Evolutionary conservation across 2,797 vertebrate genomes (phyloP), one percentile per base, ranked within the genome.

Genomic region (Alcedo atthis): DNA sequence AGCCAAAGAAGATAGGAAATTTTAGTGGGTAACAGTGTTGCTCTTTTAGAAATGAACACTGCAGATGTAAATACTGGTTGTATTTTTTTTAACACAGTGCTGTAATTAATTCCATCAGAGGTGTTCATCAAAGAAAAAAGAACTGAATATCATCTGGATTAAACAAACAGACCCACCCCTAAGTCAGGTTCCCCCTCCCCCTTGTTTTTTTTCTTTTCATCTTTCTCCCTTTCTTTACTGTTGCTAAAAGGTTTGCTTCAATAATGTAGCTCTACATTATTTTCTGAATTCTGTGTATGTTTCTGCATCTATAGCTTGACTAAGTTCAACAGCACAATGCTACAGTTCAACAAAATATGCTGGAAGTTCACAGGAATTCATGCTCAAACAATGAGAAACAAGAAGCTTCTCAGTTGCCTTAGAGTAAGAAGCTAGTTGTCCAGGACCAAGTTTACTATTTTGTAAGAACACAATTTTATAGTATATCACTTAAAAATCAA

Each of bases 161-260:
- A 35, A 70, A 62, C 40, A 68, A 64, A 43, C 3, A 62, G 12
- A 43, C 7, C 5, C 5, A 1, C 0, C 8, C 8, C 3, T 7
- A 35, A 11, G 5, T 66, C 11, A 48, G 46, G 10, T 17, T 66
- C 73, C 8, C 17, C 18, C 37, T 78, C 46, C 73, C 45, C 49
- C 77, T 25, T 26, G 15, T 49, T 48, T 26, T 86, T 7, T 79
- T 63, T 61, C 25, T 35, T 8, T 46, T 79, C 66, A 64, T 28
- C 12, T 48, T 26, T 49, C 24, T 46, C 25, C 33, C 16, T 48
- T 40, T 61, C 17, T 71, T 71, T 85, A 26, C 28, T 45, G 15
- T 26, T 22, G 51, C 1, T 2, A 58, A 66, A 32, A 40, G 15
- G 5, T 55, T 92, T 74, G 7, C 26, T 46, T 75, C 30, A 54